Percentiles rank a stretch among this genome's conserved stretches.
These are phyloP conservation scores for Osmerus mordax DNA, from an alignment of 2,113 vertebrate genomes.

Conservation along the genomic window DNA sequence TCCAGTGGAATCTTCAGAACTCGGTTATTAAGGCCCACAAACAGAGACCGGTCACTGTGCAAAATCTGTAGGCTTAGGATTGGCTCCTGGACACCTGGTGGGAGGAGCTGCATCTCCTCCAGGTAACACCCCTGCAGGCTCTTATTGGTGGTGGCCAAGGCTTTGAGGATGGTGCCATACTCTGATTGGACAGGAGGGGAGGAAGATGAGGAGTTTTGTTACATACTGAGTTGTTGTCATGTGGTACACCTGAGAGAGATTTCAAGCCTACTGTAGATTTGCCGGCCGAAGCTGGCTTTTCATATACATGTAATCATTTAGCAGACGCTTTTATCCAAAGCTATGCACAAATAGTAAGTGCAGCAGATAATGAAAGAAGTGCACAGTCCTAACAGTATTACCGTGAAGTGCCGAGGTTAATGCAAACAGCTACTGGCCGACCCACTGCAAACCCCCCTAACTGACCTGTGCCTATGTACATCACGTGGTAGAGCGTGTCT, in stretches of 20 bases:
- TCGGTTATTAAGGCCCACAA: slow-evolving; percentile 85
- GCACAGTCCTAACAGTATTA: no score
- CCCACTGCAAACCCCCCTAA: not conserved
- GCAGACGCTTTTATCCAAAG: no score
- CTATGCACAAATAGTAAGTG: no score
- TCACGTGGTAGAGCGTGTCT: slow-evolving; percentile 92
- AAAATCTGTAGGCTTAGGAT: slow-evolving; percentile 93
- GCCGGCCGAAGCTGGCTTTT: not conserved
- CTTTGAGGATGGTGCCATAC: slow-evolving; percentile 94
- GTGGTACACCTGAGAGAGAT: no score
- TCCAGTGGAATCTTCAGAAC: slow-evolving; percentile 93
- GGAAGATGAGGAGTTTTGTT: not conserved
- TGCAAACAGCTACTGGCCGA: no score
- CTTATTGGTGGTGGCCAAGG: slow-evolving; percentile 87
- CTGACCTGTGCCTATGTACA: slow-evolving; percentile 96
- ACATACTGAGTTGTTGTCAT: not conserved
- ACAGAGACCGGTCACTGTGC: slow-evolving; percentile 90
- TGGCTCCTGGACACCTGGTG: slow-evolving; percentile 77
- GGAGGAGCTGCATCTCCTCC: slow-evolving; percentile 94
- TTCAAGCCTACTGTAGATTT: not conserved
- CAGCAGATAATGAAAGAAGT: no score
- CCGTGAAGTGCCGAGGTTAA: no score
- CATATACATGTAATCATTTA: no score
- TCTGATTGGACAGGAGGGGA: slow-evolving; percentile 69
- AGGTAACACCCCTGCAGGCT: slow-evolving; percentile 92